Percentiles rank a stretch among this genome's conserved stretches.
Evolutionary conservation across 2,888 invertebrate genomes (phyloP).

Genomic region (Imbricaverruca yamaguchii): DNA sequence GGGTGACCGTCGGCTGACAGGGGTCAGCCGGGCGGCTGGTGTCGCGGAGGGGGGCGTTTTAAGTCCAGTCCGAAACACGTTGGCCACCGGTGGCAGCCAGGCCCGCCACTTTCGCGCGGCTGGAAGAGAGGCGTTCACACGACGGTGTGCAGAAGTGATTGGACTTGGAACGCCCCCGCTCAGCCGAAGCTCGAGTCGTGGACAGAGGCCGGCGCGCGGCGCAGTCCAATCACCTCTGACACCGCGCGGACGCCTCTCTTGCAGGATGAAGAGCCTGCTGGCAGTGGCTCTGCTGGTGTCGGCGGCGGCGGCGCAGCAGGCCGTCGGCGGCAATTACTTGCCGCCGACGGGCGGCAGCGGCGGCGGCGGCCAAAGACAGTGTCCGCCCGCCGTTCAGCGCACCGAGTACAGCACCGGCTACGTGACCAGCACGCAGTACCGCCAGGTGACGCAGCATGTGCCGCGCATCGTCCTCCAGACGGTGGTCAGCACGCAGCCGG

Average conservation of each 20-base stretch:
- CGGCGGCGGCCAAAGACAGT: not conserved
- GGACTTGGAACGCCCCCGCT: not conserved
- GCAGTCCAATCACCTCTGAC: conserved; percentile 16
- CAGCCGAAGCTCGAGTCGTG: not conserved
- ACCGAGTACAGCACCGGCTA: conserved; percentile 26
- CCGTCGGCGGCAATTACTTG: not conserved
- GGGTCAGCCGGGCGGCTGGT: too few species aligned
- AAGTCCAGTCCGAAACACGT: not conserved
- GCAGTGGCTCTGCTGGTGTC: not conserved
- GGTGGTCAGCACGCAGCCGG: conserved; percentile 25
- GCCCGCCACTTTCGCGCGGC: not conserved
- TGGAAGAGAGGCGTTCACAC: not conserved
- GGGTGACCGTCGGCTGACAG: too few species aligned
- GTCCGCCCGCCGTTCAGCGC: not conserved
- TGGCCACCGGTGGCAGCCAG: not conserved
- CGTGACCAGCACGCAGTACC: conserved; percentile 25
- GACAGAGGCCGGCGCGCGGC: not conserved
- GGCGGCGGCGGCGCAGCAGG: not conserved
- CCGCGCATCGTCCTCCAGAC: conserved; percentile 26
- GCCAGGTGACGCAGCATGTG: conserved; percentile 25
- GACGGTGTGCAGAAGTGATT: conserved; percentile 9
- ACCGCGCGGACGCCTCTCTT: not conserved
- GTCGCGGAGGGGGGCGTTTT: not conserved
- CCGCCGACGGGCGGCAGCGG: too few species aligned
- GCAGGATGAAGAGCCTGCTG: not conserved